Conservation (phyloP, 1,140 invertebrate species). For the Scaptomyza graminum region DNA sequence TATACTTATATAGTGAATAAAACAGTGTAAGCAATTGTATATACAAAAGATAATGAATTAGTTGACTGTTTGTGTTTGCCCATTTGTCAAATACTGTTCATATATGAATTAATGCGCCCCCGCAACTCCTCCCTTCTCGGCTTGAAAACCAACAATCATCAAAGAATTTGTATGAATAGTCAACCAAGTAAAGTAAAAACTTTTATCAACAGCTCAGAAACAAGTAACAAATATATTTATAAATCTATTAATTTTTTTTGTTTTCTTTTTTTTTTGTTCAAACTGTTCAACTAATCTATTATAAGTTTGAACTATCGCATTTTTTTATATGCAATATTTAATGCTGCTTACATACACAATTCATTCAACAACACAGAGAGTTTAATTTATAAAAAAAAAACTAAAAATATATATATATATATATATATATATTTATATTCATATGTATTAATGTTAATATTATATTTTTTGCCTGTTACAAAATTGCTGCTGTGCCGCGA, state of each 20-base stretch:
- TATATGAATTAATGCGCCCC: slow-evolving; percentile 11
- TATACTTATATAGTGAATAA: slow-evolving; percentile 45
- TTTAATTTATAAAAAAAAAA: slow-evolving; percentile 64
- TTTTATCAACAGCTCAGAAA: slow-evolving; percentile 65
- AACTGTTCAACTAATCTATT: slow-evolving; percentile 52
- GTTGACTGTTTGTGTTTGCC: slow-evolving; percentile 34
- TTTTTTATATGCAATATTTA: slow-evolving; percentile 33
- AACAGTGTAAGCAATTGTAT: slow-evolving; percentile 62
- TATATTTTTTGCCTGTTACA: slow-evolving; percentile 30
- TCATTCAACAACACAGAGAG: slow-evolving; percentile 76
- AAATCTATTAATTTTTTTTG: slow-evolving; percentile 27
- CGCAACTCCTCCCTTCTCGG: slow-evolving; percentile 17
- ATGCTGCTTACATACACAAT: slow-evolving; percentile 57
- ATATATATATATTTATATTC: slow-evolving; percentile 15
- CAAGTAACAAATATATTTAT: slow-evolving; percentile 72
- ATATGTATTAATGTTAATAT: slow-evolving; percentile 23
- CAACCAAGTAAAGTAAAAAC: slow-evolving; percentile 69
- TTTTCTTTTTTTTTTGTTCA: slow-evolving; percentile 35
- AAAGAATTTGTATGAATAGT: slow-evolving; percentile 58
- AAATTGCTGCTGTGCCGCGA: slow-evolving; percentile 11
- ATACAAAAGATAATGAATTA: slow-evolving; percentile 64
- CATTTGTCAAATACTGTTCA: slow-evolving; percentile 68
- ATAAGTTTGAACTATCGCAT: slow-evolving; percentile 4
- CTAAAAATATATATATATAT: slow-evolving; percentile 45
- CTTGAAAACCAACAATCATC: slow-evolving; percentile 49